Percentiles rank a stretch among this genome's conserved stretches.
These are phyloP conservation scores for Scartelaos histophorus DNA, from an alignment of 2,113 vertebrate species.

Conservation along the genomic window DNA sequence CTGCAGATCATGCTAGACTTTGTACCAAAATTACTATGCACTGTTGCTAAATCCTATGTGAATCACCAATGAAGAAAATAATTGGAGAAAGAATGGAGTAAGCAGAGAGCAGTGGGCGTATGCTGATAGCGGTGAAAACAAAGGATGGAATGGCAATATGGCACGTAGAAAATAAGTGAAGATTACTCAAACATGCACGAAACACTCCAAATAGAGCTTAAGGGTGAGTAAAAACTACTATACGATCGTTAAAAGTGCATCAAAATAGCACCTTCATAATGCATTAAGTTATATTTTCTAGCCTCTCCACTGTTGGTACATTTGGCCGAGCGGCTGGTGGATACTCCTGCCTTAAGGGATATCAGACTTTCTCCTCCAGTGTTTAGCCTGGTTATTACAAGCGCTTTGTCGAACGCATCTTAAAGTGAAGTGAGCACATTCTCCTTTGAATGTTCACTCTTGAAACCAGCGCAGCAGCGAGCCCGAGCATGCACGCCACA, in stretches of 20 bases:
- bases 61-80: too few relatives aligned
- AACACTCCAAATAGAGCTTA: too few relatives aligned
- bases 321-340: background rate
- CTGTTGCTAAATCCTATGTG: too few relatives aligned
- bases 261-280: background rate
- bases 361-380: background rate
- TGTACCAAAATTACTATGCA: too few relatives aligned
- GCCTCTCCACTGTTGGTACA: background rate
- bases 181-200: too few relatives aligned
- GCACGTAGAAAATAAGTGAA: too few relatives aligned
- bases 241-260: background rate
- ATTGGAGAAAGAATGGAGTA: too few relatives aligned
- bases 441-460: constrained; percentile 2
- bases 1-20: too few relatives aligned
- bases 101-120: too few relatives aligned
- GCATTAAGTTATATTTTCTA: background rate
- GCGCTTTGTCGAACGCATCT: background rate
- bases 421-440: background rate
- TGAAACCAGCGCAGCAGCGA: background rate
- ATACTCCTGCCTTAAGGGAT: background rate
- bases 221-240: too few relatives aligned
- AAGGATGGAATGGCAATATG: too few relatives aligned
- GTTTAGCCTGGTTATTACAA: background rate
- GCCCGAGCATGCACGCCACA: background rate
- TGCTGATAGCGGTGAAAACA: too few relatives aligned